phyloP scores from a whole-genome alignment of 2,888 invertebrate genomes.

The Drosophila incognita region DNA sequence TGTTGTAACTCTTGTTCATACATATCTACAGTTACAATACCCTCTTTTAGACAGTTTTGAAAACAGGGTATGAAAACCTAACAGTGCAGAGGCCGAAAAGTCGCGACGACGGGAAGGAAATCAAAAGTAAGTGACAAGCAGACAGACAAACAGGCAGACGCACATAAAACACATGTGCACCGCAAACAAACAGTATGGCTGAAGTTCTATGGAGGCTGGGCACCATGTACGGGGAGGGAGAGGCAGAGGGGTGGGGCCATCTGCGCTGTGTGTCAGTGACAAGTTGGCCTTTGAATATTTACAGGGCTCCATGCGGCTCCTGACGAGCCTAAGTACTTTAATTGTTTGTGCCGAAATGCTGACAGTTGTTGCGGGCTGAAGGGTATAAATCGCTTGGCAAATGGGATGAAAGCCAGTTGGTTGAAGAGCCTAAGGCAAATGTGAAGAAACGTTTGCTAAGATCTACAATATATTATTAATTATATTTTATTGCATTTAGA shows the following conservation, averaged over 20 bases:
- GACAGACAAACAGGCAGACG: slow-evolving; percentile 76
- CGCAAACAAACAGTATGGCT: slow-evolving; percentile 73
- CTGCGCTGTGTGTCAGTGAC: slow-evolving; percentile 57
- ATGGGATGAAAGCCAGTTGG: background rate
- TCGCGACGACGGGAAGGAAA: slow-evolving; percentile 58
- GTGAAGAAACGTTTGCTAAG: background rate
- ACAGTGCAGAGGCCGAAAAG: slow-evolving; percentile 12
- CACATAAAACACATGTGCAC: slow-evolving; percentile 80
- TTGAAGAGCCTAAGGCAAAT: slow-evolving; percentile 1
- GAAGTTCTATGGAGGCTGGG: slow-evolving; percentile 18
- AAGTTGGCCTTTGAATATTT: slow-evolving; percentile 70
- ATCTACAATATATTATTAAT: background rate
- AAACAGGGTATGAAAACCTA: slow-evolving; percentile 30
- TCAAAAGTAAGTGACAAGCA: slow-evolving; percentile 80
- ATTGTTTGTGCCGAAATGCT: slow-evolving; percentile 63
- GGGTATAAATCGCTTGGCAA: background rate
- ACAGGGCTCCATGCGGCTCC: slow-evolving; percentile 35
- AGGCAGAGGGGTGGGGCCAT: background rate
- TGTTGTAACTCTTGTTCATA: too few relatives aligned
- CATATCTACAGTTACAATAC: background rate
- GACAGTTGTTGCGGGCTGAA: slow-evolving; percentile 6
- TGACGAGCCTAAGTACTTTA: slow-evolving; percentile 65
- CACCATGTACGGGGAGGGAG: too few relatives aligned
- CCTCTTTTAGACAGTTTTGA: background rate
- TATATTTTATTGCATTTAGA: background rate